phyloP scores from a whole-genome alignment of 2,888 invertebrate species.

The Meandrusa payeni region DNA sequence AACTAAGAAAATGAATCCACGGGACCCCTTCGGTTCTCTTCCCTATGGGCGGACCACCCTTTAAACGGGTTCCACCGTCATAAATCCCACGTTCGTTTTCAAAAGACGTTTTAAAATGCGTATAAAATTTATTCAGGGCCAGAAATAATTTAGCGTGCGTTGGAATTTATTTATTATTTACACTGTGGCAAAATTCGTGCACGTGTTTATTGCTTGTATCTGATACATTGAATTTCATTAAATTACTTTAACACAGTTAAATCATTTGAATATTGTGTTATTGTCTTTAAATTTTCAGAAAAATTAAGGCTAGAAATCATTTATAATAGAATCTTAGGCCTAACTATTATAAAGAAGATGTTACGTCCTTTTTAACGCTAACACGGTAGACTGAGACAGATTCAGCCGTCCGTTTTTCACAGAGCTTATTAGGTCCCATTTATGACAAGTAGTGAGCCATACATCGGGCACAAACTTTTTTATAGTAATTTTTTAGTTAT shows the following conservation, averaged over 20 bases:
- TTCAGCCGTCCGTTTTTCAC: no score
- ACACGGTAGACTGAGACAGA: no score
- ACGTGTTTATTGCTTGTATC: constrained; percentile 47
- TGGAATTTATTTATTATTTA: constrained; percentile 62
- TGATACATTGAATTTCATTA: not conserved
- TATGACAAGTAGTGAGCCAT: no score
- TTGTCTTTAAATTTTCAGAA: no score
- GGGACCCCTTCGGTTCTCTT: constrained; percentile 52
- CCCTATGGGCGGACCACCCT: constrained; percentile 63
- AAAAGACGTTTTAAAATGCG: constrained; percentile 79
- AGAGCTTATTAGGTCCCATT: no score
- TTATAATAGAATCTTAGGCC: no score
- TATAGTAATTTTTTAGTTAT: no score
- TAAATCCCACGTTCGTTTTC: constrained; percentile 77
- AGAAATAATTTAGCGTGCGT: constrained; percentile 68
- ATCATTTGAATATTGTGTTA: not conserved
- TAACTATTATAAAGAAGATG: no score
- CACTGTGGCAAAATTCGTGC: constrained; percentile 50
- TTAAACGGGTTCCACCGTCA: constrained; percentile 73
- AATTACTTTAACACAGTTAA: not conserved
- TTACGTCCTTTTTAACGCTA: no score
- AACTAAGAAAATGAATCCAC: constrained; percentile 67
- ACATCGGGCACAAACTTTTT: no score
- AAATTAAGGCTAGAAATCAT: no score
- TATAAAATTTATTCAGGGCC: constrained; percentile 78